Conservation (phyloP, 2,797 vertebrate genomes). For the Pogoniulus pusillus region DNA sequence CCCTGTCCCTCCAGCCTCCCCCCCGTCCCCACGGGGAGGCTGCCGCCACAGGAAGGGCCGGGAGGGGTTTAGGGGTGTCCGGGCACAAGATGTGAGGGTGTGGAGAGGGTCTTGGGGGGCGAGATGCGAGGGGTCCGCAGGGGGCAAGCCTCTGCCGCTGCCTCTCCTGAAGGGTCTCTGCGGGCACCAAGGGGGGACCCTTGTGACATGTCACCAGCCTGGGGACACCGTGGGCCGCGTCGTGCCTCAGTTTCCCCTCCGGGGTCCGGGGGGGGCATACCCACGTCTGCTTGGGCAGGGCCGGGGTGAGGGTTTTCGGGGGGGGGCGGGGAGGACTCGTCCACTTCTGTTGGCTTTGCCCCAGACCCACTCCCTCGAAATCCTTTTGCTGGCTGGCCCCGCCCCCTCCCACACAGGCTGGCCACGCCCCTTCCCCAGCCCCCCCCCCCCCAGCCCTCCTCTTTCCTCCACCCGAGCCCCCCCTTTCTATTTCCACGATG, state of each 20-base stretch:
- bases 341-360: background rate
- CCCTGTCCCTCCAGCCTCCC: too few species aligned
- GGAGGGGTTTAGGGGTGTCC: too few species aligned
- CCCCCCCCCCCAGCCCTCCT: too few species aligned
- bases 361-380: background rate
- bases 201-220: too few species aligned
- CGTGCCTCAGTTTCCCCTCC: slow-evolving; percentile 7
- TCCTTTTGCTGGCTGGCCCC: background rate
- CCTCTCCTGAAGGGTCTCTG: background rate
- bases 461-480: background rate
- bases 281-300: background rate
- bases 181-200: background rate
- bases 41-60: too few species aligned
- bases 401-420: background rate
- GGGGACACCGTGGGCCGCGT: too few species aligned
- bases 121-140: background rate
- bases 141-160: background rate
- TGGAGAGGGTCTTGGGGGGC: background rate
- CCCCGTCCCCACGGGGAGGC: too few species aligned
- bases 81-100: too few species aligned
- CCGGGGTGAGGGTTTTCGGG: background rate
- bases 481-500: background rate
- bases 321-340: background rate
- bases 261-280: background rate
- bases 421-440: background rate